A percentile compares a stretch with the other conserved stretches of the same genome.
phyloP scores from a whole-genome alignment of 2,797 vertebrate species.

The Siniperca obscura region DNA sequence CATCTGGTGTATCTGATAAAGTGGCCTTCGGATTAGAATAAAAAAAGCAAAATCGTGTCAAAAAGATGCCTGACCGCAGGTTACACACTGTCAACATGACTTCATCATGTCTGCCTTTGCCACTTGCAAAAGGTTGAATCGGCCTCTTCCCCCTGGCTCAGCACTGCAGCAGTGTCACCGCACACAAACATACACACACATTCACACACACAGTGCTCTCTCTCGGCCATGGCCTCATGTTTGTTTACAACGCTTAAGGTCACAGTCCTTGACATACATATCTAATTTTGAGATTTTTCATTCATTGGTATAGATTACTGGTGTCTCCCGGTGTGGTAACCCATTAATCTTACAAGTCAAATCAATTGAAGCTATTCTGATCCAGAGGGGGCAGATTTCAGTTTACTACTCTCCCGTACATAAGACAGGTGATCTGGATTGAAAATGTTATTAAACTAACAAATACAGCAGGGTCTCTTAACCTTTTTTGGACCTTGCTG shows the following conservation, averaged over 20 bases:
- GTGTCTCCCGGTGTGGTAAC: conserved; percentile 14
- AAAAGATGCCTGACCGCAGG: conserved; percentile 70
- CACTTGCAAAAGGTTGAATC: conserved; percentile 81
- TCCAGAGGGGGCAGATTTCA: conserved; percentile 3
- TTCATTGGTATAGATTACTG: conserved; percentile 32
- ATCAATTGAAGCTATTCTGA: conserved; percentile 13
- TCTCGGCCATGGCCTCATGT: conserved; percentile 36
- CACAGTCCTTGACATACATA: conserved; percentile 47
- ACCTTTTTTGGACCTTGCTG: background rate
- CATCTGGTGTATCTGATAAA: conserved; percentile 45
- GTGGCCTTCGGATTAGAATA: conserved; percentile 49
- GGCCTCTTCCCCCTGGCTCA: conserved; percentile 53
- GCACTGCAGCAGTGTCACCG: conserved; percentile 66
- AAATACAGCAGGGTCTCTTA: background rate
- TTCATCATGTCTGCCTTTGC: conserved; percentile 84
- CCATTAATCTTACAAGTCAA: conserved; percentile 23
- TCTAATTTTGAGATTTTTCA: conserved; percentile 33
- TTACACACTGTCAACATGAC: conserved; percentile 76
- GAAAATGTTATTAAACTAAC: conserved; percentile 10
- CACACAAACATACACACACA: conserved; percentile 14
- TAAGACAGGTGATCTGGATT: background rate
- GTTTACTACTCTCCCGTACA: background rate
- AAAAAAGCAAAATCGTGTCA: conserved; percentile 66
- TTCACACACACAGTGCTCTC: conserved; percentile 12
- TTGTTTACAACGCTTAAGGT: conserved; percentile 60